phyloP scores from a whole-genome alignment of 2,797 vertebrate genomes.

The Fistularia commersonii region DNA sequence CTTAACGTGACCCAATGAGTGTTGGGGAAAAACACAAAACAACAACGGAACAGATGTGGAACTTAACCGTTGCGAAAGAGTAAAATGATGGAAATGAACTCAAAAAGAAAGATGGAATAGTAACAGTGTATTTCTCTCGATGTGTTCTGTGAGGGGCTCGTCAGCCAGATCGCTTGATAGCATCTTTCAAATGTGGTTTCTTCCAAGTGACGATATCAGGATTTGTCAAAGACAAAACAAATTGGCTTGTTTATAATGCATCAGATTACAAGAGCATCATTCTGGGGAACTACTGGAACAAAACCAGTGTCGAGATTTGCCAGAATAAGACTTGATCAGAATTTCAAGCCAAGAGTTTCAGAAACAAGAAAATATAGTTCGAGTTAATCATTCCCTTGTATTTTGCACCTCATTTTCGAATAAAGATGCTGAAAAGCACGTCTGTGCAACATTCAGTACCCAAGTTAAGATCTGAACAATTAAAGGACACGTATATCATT shows the following conservation, averaged over 20 bases:
- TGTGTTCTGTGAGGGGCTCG: constrained; percentile 10
- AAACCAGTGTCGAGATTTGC: constrained; percentile 1
- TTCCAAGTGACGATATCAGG: constrained; percentile 20
- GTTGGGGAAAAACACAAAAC: no score
- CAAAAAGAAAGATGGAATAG: background rate
- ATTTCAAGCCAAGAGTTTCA: background rate
- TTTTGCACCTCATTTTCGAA: background rate
- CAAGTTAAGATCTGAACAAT: background rate
- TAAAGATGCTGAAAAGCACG: background rate
- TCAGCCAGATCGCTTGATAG: constrained; percentile 20
- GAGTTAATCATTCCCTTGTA: background rate
- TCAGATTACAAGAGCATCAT: constrained; percentile 7
- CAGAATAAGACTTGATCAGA: background rate
- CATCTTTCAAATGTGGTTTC: constrained; percentile 7
- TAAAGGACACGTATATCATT: background rate
- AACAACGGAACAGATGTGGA: no score
- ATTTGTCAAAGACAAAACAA: constrained; percentile 28
- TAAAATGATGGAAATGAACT: background rate
- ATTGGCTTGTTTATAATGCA: constrained; percentile 17
- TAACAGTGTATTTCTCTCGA: background rate
- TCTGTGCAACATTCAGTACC: background rate
- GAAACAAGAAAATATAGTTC: background rate
- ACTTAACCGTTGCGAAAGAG: no score
- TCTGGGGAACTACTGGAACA: constrained; percentile 19
- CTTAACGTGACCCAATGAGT: no score